These are phyloP conservation scores for Sitodiplosis mosellana DNA, from an alignment of 1,140 invertebrate genomes.

Conservation along the genomic window DNA sequence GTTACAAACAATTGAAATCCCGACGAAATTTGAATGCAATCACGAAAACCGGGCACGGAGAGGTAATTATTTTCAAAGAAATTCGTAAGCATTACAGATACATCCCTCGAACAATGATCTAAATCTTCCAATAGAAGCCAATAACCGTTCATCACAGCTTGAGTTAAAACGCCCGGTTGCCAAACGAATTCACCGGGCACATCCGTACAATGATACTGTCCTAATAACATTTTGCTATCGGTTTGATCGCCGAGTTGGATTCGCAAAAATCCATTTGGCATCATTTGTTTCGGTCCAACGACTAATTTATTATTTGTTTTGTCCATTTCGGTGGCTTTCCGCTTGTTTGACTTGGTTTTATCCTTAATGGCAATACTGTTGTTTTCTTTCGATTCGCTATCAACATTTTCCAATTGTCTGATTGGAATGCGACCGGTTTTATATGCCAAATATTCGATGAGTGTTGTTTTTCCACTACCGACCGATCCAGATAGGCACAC, in stretches of 20 bases:
- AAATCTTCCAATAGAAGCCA: slow-evolving; percentile 95
- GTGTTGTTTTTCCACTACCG: slow-evolving; percentile 83
- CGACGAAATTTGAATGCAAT: slow-evolving; percentile 53
- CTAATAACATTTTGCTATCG: slow-evolving; percentile 88
- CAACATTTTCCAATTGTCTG: slow-evolving; percentile 7
- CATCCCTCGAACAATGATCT: slow-evolving; percentile 82
- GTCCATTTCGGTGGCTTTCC: slow-evolving; percentile 1
- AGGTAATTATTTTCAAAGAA: slow-evolving; percentile 71
- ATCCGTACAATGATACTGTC: slow-evolving; percentile 90
- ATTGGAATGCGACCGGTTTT: slow-evolving; percentile 44
- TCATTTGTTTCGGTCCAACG: not conserved
- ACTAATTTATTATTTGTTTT: slow-evolving; percentile 9
- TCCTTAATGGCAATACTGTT: not conserved
- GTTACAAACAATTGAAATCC: slow-evolving; percentile 87
- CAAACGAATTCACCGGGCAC: slow-evolving; percentile 94
- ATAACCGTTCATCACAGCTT: slow-evolving; percentile 70
- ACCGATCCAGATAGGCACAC: slow-evolving; percentile 78
- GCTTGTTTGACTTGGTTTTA: not conserved
- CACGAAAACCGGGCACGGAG: slow-evolving; percentile 70
- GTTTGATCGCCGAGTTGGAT: slow-evolving; percentile 95
- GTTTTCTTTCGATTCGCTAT: slow-evolving; percentile 4
- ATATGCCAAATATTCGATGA: slow-evolving; percentile 73
- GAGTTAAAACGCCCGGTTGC: slow-evolving; percentile 78
- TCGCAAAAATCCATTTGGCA: slow-evolving; percentile 21
- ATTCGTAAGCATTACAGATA: slow-evolving; percentile 68